Conservation (phyloP, 2,888 invertebrate species). For the Aplocera efformata region DNA sequence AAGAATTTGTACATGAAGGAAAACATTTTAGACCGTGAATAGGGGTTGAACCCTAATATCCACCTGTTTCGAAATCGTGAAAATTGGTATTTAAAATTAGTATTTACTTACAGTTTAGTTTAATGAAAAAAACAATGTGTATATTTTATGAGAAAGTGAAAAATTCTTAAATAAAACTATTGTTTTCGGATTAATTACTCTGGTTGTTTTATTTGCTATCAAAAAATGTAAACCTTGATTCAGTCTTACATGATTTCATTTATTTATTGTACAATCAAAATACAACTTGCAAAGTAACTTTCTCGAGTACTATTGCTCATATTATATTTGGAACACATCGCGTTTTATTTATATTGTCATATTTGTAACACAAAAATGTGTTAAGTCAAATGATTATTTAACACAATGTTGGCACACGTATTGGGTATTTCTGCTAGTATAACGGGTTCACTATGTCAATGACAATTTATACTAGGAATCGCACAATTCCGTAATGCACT, state of each 20-base stretch:
- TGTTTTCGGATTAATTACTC: conserved; percentile 79
- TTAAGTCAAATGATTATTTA: conserved; percentile 17
- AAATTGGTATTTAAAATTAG: conserved; percentile 80
- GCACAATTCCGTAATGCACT: no score
- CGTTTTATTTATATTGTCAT: conserved; percentile 11
- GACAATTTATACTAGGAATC: no score
- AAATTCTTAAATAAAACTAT: conserved; percentile 81
- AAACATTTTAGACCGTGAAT: conserved; percentile 37
- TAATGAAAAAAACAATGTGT: conserved; percentile 81
- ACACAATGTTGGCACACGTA: conserved; percentile 12
- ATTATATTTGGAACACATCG: neutral
- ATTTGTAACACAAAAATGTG: conserved; percentile 10
- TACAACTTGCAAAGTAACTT: no score
- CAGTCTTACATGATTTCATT: conserved; percentile 20
- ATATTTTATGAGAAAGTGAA: conserved; percentile 81
- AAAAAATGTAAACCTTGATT: conserved; percentile 32
- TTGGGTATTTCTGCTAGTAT: conserved; percentile 1
- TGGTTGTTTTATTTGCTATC: conserved; percentile 70
- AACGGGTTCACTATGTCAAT: no score
- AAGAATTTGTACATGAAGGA: conserved; percentile 69
- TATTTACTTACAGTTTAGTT: conserved; percentile 81
- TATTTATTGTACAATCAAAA: no score
- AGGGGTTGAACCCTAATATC: conserved; percentile 31
- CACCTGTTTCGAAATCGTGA: conserved; percentile 63
- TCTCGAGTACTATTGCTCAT: no score